Conservation (phyloP, 2,113 vertebrate genomes). For the Calonectris borealis region DNA sequence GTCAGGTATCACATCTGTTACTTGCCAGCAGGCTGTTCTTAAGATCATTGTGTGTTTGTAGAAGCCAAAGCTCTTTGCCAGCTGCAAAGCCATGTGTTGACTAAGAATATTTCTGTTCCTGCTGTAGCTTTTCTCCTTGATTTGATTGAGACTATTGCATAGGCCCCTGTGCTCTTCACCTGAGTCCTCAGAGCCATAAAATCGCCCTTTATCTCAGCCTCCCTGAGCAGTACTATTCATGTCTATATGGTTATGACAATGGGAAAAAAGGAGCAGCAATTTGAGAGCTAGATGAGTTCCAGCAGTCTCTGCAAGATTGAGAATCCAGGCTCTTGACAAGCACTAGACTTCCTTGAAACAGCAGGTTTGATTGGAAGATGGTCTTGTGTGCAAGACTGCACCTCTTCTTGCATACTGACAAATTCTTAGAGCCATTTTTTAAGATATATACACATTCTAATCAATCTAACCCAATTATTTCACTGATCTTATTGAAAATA, state of each 20-base stretch:
- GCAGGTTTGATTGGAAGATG: background rate
- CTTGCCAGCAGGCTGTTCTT: background rate
- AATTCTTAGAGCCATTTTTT: background rate
- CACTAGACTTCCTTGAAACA: background rate
- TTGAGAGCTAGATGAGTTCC: background rate
- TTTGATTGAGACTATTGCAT: background rate
- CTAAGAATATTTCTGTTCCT: background rate
- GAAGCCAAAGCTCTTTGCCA: background rate
- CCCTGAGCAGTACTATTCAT: background rate
- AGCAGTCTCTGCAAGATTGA: background rate
- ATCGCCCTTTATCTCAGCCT: background rate
- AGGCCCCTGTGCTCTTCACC: background rate
- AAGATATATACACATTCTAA: background rate
- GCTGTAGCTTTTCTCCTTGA: background rate
- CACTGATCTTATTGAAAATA: background rate
- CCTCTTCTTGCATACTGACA: background rate
- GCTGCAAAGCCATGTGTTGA: background rate
- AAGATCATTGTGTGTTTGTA: background rate
- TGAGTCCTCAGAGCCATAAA: background rate
- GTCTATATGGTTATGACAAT: background rate
- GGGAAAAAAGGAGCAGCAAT: background rate
- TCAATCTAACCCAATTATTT: background rate
- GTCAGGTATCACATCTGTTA: background rate
- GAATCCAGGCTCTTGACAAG: background rate
- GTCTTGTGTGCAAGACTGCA: background rate